phyloP scores from a whole-genome alignment of 2,888 invertebrate species.

The Aromia moschata region DNA sequence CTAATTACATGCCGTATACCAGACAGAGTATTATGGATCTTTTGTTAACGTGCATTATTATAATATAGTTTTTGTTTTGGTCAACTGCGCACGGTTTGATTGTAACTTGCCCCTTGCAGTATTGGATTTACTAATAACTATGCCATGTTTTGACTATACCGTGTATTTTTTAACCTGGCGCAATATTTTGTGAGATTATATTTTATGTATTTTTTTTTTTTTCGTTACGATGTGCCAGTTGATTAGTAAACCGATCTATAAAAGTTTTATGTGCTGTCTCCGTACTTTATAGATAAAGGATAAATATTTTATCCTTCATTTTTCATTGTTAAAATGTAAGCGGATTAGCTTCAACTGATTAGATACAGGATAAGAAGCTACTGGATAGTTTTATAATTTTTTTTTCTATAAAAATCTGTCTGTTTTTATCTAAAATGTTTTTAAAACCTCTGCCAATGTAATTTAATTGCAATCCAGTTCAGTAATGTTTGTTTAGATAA shows the following conservation, averaged over 20 bases:
- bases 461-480: too few relatives aligned
- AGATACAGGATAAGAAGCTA: too few relatives aligned
- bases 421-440: too few relatives aligned
- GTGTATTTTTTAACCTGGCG: neutral
- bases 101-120: conserved; percentile 18
- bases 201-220: conserved; percentile 11
- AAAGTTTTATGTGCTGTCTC: conserved; percentile 10
- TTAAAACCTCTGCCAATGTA: too few relatives aligned
- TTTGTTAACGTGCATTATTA: conserved; percentile 32
- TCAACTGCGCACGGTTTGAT: conserved; percentile 8
- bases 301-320: too few relatives aligned
- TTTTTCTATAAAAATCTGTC: too few relatives aligned
- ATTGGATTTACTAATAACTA: conserved; percentile 14
- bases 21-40: neutral
- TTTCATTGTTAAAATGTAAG: too few relatives aligned
- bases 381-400: too few relatives aligned
- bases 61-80: conserved; percentile 14
- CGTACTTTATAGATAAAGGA: conserved; percentile 21
- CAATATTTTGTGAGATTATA: conserved; percentile 9
- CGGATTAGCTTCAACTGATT: too few relatives aligned
- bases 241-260: conserved; percentile 12
- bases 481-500: neutral
- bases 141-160: too few relatives aligned
- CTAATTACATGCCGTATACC: conserved; percentile 5
- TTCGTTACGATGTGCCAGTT: conserved; percentile 8